Conservation (phyloP, 2,888 invertebrate genomes). For the Rhodophaea formosa region DNA sequence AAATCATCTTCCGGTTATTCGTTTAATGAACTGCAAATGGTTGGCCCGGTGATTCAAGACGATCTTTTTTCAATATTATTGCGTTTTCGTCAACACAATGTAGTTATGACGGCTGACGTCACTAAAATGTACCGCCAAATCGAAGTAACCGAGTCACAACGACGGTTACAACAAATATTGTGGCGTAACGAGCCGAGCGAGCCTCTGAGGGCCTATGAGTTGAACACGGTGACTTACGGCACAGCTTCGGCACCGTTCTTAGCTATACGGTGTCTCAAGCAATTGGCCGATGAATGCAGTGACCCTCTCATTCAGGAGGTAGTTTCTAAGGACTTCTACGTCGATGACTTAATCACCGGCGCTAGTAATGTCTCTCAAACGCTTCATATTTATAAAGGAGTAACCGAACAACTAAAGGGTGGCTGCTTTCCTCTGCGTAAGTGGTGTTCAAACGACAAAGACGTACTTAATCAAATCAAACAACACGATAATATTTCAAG, state of each 20-base stretch:
- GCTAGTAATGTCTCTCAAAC: not conserved
- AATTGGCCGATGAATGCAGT: not conserved
- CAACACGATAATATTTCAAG: no score
- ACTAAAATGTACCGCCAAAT: conserved; percentile 6
- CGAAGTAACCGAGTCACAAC: not conserved
- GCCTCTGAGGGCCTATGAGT: not conserved
- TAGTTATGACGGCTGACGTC: not conserved
- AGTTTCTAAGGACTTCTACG: conserved; percentile 9
- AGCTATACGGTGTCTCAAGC: not conserved
- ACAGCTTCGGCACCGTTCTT: not conserved
- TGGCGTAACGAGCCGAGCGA: not conserved
- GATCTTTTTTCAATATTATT: conserved; percentile 3
- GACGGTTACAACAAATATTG: not conserved
- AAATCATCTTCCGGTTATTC: no score
- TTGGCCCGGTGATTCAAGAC: conserved; percentile 14
- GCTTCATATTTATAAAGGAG: not conserved
- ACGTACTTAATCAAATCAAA: no score
- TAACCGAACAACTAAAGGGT: not conserved
- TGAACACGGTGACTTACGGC: not conserved
- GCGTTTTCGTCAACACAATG: not conserved
- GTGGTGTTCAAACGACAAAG: no score
- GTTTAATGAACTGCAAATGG: no score
- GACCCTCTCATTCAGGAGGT: no score
- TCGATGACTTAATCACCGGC: conserved; percentile 15
- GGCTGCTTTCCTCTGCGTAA: conserved; percentile 15